Conservation (phyloP, 2,113 vertebrate species). For the Crotalus viridis region DNA sequence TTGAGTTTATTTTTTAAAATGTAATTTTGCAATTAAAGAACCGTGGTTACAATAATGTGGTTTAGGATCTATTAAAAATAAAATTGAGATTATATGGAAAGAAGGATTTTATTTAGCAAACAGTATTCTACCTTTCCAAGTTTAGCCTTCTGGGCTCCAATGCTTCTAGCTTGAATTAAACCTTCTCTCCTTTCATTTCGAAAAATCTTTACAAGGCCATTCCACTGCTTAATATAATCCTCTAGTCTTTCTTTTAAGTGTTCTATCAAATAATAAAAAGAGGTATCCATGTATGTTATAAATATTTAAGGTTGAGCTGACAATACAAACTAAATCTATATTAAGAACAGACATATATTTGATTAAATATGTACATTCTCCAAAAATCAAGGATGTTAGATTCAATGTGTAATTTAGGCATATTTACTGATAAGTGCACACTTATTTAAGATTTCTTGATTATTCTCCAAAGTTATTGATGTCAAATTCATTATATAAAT, state of each 20-base stretch:
- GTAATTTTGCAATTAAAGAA: constrained; percentile 17
- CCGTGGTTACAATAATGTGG: not conserved
- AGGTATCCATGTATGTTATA: constrained; percentile 20
- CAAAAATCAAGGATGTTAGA: not conserved
- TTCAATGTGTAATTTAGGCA: not conserved
- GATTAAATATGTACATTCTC: not conserved
- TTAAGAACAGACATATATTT: constrained; percentile 4
- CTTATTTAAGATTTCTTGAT: not conserved
- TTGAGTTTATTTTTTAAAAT: constrained; percentile 15
- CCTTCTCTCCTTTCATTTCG: constrained; percentile 96
- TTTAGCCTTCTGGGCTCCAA: constrained; percentile 90
- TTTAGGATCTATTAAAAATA: not conserved
- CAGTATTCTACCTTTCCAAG: constrained; percentile 85
- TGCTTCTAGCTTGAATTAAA: constrained; percentile 95
- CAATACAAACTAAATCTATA: constrained; percentile 21
- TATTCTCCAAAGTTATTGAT: not conserved
- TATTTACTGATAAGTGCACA: not conserved
- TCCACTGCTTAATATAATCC: constrained; percentile 94
- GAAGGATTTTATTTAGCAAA: not conserved
- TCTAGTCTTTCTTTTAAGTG: constrained; percentile 93
- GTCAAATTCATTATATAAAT: not conserved
- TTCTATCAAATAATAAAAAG: constrained; percentile 69
- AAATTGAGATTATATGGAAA: not conserved
- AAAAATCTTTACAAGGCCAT: constrained; percentile 93
- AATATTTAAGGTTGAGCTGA: constrained; percentile 4